Percentiles rank a stretch among this genome's conserved stretches.
Evolutionary conservation across 2,797 vertebrate genomes (phyloP).

Genomic region (Semotilus atromaculatus): DNA sequence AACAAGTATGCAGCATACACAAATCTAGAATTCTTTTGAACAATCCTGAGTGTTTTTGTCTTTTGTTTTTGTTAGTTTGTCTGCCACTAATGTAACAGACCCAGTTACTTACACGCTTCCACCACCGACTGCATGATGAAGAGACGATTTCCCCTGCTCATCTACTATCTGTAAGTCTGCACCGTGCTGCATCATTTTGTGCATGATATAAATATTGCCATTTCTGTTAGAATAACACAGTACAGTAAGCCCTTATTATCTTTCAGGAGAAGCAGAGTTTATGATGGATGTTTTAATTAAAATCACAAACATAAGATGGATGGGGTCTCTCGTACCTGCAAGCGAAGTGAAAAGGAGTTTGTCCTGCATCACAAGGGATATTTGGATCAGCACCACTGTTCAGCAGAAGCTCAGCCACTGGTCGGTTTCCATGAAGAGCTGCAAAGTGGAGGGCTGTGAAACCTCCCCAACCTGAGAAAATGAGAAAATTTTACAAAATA

Average conservation of each 20-base stretch:
- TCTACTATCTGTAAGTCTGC: slow-evolving; percentile 76
- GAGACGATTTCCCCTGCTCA: slow-evolving; percentile 76
- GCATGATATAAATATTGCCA: slow-evolving; percentile 80
- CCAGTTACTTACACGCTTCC: slow-evolving; percentile 78
- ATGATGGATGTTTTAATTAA: slow-evolving; percentile 14
- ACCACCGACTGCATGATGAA: slow-evolving; percentile 82
- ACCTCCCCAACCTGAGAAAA: slow-evolving; percentile 80
- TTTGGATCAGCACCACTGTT: slow-evolving; percentile 80
- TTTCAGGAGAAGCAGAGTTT: not conserved
- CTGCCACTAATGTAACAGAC: not conserved
- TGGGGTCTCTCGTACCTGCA: slow-evolving; percentile 53
- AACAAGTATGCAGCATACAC: slow-evolving; percentile 4
- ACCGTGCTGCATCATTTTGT: slow-evolving; percentile 81
- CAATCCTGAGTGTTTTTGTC: not conserved
- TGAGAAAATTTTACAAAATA: slow-evolving; percentile 4
- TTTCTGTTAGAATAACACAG: slow-evolving; percentile 68
- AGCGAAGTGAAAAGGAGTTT: slow-evolving; percentile 82
- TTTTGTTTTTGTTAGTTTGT: no score
- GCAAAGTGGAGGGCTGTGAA: slow-evolving; percentile 82
- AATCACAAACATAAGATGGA: not conserved
- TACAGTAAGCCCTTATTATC: not conserved
- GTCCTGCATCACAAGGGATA: slow-evolving; percentile 77
- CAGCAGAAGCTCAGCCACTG: slow-evolving; percentile 76
- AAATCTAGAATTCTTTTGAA: not conserved
- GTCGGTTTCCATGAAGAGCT: slow-evolving; percentile 78